Conservation (phyloP, 2,113 vertebrate species). For the Mormoops blainvillei region DNA sequence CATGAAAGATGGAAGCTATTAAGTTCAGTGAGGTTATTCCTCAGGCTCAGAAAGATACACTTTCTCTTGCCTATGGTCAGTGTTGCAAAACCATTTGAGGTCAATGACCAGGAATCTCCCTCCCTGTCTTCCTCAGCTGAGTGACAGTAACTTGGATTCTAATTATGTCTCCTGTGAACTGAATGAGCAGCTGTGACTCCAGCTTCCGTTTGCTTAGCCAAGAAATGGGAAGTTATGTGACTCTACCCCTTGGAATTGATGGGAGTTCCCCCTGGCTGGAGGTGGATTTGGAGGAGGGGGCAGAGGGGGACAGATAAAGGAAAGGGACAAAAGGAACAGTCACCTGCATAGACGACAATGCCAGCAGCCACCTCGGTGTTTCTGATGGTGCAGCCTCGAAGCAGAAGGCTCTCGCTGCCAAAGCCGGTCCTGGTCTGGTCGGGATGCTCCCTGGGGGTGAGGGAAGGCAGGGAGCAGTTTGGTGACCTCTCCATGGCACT, state of each 20-base stretch:
- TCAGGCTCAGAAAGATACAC: conserved; percentile 69
- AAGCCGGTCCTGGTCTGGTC: conserved; percentile 82
- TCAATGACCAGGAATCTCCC: background rate
- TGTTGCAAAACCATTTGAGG: background rate
- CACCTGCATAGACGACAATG: conserved; percentile 85
- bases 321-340: background rate
- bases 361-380: conserved; percentile 81
- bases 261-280: background rate
- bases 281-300: background rate
- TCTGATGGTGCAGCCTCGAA: conserved; percentile 85
- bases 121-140: background rate
- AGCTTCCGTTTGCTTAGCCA: background rate
- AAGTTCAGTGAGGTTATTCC: conserved; percentile 80
- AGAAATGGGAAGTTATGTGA: background rate
- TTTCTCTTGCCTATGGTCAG: background rate
- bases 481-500: background rate
- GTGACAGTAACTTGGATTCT: background rate
- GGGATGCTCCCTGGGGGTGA: conserved; percentile 85
- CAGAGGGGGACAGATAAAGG: background rate
- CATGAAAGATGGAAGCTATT: background rate
- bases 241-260: background rate
- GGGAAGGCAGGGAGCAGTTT: background rate
- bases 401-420: conserved; percentile 84
- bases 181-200: background rate
- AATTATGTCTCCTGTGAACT: background rate